Conservation (phyloP, 1,140 invertebrate species). For the Acarapis woodi region DNA sequence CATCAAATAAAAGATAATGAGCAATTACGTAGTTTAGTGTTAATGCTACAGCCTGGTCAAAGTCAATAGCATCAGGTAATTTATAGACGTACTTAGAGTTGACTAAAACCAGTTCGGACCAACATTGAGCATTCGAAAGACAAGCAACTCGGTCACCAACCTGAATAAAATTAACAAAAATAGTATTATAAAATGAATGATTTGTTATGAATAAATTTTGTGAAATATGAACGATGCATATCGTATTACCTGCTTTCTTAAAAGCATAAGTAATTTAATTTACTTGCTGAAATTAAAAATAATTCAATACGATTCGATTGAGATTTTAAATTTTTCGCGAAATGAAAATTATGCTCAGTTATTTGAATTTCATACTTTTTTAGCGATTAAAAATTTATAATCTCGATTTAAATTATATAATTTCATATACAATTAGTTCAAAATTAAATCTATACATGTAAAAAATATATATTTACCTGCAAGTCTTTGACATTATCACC, state of each 20-base stretch:
- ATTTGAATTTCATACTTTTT: too few relatives aligned
- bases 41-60: conserved; percentile 39
- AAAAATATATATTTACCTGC: conserved; percentile 7
- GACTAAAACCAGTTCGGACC: conserved; percentile 50
- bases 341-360: too few relatives aligned
- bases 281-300: too few relatives aligned
- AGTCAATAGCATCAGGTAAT: conserved; percentile 37
- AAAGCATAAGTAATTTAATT: too few relatives aligned
- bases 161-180: conserved; percentile 20
- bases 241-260: too few relatives aligned
- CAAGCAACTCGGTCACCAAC: conserved; percentile 57
- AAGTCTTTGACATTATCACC: conserved; percentile 51
- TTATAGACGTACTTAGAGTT: conserved; percentile 44
- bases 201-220: background rate
- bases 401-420: too few relatives aligned
- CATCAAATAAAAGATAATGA: conserved; percentile 51
- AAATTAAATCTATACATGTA: too few relatives aligned
- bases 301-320: too few relatives aligned
- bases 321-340: too few relatives aligned
- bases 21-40: conserved; percentile 60
- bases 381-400: too few relatives aligned
- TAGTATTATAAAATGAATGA: background rate
- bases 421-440: too few relatives aligned
- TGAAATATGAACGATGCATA: background rate
- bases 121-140: conserved; percentile 46